A percentile compares a stretch with the other conserved stretches of the same genome.
phyloP scores from a whole-genome alignment of 1,140 invertebrate genomes.

The Zaprionus gabonicus region DNA sequence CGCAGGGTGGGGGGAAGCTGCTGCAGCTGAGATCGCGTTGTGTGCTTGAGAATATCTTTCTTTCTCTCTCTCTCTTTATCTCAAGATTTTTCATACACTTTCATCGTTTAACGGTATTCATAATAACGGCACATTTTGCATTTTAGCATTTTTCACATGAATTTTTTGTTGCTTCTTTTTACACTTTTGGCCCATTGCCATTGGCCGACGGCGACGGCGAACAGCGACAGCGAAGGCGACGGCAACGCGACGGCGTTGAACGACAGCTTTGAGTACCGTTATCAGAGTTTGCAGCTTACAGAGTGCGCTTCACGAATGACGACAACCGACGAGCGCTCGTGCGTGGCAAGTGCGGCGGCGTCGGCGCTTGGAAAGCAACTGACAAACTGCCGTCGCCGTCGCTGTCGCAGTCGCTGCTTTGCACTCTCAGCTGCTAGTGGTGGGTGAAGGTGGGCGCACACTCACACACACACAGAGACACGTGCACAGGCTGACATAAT shows the following conservation, averaged over 20 bases:
- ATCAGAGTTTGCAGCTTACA: conserved; percentile 61
- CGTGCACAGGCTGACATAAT: conserved; percentile 72
- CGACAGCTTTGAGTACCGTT: conserved; percentile 57
- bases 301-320: conserved; percentile 52
- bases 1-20: conserved; percentile 2
- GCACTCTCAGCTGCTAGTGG: conserved; percentile 38
- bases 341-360: conserved; percentile 68
- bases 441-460: conserved; percentile 33
- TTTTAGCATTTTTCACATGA: conserved; percentile 4
- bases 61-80: neutral
- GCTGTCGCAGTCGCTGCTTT: conserved; percentile 29
- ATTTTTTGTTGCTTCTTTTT: conserved; percentile 12
- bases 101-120: conserved; percentile 53
- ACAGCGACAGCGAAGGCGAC: conserved; percentile 15
- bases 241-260: conserved; percentile 23
- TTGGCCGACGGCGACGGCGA: conserved; percentile 46
- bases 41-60: neutral
- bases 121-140: conserved; percentile 33
- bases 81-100: conserved; percentile 36
- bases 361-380: conserved; percentile 81
- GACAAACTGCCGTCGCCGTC: conserved; percentile 45
- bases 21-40: conserved; percentile 1
- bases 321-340: conserved; percentile 38
- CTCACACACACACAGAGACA: conserved; percentile 21
- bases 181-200: conserved; percentile 52